Conservation (phyloP, 2,888 invertebrate species). For the Andrena praecox region DNA sequence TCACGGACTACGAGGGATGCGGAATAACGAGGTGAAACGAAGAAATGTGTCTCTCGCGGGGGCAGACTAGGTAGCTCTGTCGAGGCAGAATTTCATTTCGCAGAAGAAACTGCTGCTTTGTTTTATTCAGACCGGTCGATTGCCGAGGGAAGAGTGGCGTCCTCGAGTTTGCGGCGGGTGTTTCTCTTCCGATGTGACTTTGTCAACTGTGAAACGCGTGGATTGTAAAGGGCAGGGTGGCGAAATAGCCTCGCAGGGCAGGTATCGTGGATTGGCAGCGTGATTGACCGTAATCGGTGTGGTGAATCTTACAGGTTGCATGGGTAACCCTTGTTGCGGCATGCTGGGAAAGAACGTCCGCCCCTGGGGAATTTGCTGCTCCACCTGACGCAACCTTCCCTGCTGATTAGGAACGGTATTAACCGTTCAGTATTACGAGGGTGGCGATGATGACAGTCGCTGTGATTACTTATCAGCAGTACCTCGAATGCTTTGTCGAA, state of each 20-base stretch:
- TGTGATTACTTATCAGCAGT: neutral
- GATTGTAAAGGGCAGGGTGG: neutral
- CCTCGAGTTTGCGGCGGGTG: neutral
- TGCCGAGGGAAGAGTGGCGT: neutral
- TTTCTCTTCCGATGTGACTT: neutral
- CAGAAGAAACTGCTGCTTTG: conserved; percentile 16
- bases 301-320: conserved; percentile 48
- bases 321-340: neutral
- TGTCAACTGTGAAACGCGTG: neutral
- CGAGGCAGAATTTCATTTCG: conserved; percentile 37
- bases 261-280: neutral
- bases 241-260: neutral
- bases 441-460: neutral
- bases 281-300: neutral
- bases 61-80: neutral
- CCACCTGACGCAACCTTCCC: neutral
- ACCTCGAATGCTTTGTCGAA: neutral
- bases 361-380: conserved; percentile 14
- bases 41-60: conserved; percentile 16
- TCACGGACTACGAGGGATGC: neutral
- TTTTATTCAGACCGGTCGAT: conserved; percentile 32
- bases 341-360: neutral
- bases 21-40: conserved; percentile 42
- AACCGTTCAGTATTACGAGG: conserved; percentile 17
- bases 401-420: conserved; percentile 9